Conservation (phyloP, 2,888 invertebrate species). For the Drosophila paucipuncta region DNA sequence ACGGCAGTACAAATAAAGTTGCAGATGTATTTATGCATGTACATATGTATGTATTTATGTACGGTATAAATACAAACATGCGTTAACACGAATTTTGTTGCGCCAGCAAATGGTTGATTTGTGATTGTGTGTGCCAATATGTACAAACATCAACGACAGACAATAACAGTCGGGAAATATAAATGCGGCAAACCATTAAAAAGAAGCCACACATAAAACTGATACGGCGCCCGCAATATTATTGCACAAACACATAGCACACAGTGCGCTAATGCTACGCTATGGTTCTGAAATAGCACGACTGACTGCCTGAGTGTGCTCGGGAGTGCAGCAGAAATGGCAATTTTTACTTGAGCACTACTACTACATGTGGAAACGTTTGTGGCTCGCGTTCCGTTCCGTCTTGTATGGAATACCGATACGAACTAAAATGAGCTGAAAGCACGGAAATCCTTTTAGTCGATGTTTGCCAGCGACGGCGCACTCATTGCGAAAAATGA, state of each 20-base stretch:
- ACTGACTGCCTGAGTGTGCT: constrained; percentile 11
- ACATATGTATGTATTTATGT: neutral
- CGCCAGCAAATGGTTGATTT: constrained; percentile 15
- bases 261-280: constrained; percentile 46
- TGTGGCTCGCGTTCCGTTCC: constrained; percentile 44
- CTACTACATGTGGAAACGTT: constrained; percentile 14
- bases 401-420: constrained; percentile 68
- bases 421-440: constrained; percentile 64
- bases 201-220: constrained; percentile 59
- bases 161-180: constrained; percentile 25
- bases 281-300: constrained; percentile 59
- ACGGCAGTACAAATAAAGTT: constrained; percentile 4
- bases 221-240: constrained; percentile 31
- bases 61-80: constrained; percentile 7
- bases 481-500: constrained; percentile 46
- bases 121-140: constrained; percentile 16
- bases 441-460: constrained; percentile 68
- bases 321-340: constrained; percentile 38
- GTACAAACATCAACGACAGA: constrained; percentile 18
- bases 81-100: constrained; percentile 35
- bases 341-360: constrained; percentile 27
- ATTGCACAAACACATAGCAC: constrained; percentile 23
- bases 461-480: constrained; percentile 28
- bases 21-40: neutral
- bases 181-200: constrained; percentile 55